Base-by-base conservation (phyloP, 2,888 invertebrate genomes). In the Microchrysa polita region DNA sequence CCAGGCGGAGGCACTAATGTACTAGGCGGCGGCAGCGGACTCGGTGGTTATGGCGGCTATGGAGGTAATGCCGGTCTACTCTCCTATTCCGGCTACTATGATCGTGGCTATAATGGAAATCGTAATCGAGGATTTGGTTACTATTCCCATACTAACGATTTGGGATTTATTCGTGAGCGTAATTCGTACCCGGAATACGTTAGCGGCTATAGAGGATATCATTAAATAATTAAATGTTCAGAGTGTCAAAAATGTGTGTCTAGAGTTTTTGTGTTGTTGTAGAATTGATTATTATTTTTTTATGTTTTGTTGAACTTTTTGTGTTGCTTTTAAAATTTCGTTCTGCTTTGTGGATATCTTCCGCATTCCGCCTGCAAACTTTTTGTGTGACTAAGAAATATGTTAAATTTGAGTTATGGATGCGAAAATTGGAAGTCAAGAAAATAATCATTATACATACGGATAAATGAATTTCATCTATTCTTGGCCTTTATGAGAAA, bases 91-190 rank as follows among this genome's bases (percentile, higher is more conserved):
- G 89, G 89, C 7, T 89, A 89, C 80, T 87, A 86, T 80, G 87
- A 86, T 80, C 87, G 88, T 0, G 81, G 82, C 76, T 88, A 89
- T 78, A 83, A 83, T 80, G 88, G 88, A 5, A 85, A 84, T 40
- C 85, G 88, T 69, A 88, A 89, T 82, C 84, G 88, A 34, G 89
- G 89, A n/a, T 88, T 87, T 77, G 89, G 89, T 57, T 89, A 89
- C 79, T 87, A 88, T 73, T 75, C 79, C 10, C 80, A 80, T 55
- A 82, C 83, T 57, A 82, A 84, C 78, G 80, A 80, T 34, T 81
- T 79, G 77, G 84, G 84, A 10, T 79, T 84, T 73, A 80, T 80
- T 0, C 77, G 71, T 14, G 40, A 53, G n/a, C 44, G 7, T 22
- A 73, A 74, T 52, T 73, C 73, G 16, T 53, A 53, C 60, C 73